A percentile compares a stretch with the other conserved stretches of the same genome.
Conservation (phyloP, 2,888 invertebrate species). For the Drosophila siamana region DNA sequence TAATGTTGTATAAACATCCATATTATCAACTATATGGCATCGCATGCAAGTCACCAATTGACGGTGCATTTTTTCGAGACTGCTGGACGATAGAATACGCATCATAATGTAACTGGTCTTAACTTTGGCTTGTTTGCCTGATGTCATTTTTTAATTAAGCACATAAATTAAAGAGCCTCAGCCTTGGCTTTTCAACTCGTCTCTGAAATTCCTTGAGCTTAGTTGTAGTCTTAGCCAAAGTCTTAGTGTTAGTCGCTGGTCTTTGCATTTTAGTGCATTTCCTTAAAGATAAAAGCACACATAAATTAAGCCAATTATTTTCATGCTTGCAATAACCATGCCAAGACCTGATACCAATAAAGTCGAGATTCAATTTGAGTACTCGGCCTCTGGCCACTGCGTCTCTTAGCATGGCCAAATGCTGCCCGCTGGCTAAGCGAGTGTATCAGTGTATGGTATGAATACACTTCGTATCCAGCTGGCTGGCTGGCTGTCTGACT, state of each 20-base stretch:
- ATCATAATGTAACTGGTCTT: conserved; percentile 14
- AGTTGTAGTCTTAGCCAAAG: not conserved
- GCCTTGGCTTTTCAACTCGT: not conserved
- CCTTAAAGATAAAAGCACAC: conserved; percentile 35
- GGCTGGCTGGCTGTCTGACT: not conserved
- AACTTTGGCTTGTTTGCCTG: conserved; percentile 23
- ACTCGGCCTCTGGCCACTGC: conserved; percentile 33
- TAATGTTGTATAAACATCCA: not conserved
- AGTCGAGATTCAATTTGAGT: conserved; percentile 76
- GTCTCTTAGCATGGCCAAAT: conserved; percentile 26
- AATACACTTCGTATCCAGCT: conserved; percentile 31
- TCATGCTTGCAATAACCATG: conserved; percentile 61
- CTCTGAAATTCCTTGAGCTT: not conserved
- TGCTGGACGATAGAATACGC: conserved; percentile 15
- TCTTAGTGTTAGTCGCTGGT: conserved; percentile 5
- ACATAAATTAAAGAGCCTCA: conserved; percentile 27
- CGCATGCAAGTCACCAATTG: conserved; percentile 2
- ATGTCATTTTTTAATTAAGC: conserved; percentile 31
- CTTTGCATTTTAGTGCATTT: conserved; percentile 41
- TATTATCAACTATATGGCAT: conserved; percentile 14
- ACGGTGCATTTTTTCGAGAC: conserved; percentile 5
- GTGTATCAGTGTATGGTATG: conserved; percentile 3
- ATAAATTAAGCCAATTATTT: conserved; percentile 74
- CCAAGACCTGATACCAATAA: conserved; percentile 67
- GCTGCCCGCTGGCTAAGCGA: conserved; percentile 30